Evolutionary conservation across 1,140 invertebrate species (phyloP).

Genomic region (Ectropis grisescens): DNA sequence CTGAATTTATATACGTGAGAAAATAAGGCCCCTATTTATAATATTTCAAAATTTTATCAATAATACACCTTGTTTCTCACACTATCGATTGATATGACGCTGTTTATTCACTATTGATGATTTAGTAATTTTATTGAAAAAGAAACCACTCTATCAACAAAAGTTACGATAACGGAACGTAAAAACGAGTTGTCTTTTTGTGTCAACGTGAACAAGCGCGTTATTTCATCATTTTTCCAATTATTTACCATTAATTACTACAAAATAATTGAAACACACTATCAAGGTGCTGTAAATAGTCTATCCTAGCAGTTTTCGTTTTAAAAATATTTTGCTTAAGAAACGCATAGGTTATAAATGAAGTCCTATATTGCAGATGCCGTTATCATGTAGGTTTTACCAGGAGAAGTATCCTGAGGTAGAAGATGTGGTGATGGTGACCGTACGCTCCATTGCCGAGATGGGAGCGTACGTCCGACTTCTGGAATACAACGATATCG

Average conservation of each 20-base stretch:
- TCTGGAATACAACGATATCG: constrained; percentile 98
- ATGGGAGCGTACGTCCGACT: constrained; percentile 99
- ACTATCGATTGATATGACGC: too few species aligned
- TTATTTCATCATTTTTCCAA: constrained; percentile 33
- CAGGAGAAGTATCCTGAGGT: constrained; percentile 98
- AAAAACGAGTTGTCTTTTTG: too few species aligned
- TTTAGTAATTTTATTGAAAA: too few species aligned
- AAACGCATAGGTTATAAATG: constrained; percentile 19
- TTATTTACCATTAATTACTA: constrained; percentile 5
- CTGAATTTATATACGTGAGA: too few species aligned
- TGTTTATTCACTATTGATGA: too few species aligned
- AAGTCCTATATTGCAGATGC: constrained; percentile 80
- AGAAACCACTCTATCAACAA: too few species aligned
- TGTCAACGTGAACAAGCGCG: constrained; percentile 44
- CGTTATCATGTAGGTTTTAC: constrained; percentile 97
- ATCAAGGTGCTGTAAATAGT: constrained; percentile 16
- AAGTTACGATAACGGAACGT: too few species aligned
- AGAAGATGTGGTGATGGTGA: constrained; percentile 99
- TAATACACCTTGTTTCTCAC: too few species aligned
- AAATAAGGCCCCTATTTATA: too few species aligned
- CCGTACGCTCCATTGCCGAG: constrained; percentile 97
- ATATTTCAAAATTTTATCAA: too few species aligned
- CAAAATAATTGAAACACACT: constrained; percentile 7
- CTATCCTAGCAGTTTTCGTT: too few species aligned
- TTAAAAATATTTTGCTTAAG: not conserved